Evolutionary conservation across 92 coral and sea anemone species (phyloP), one percentile per base, ranked within the genome.

Genomic region (Epizoanthus fatuus): DNA sequence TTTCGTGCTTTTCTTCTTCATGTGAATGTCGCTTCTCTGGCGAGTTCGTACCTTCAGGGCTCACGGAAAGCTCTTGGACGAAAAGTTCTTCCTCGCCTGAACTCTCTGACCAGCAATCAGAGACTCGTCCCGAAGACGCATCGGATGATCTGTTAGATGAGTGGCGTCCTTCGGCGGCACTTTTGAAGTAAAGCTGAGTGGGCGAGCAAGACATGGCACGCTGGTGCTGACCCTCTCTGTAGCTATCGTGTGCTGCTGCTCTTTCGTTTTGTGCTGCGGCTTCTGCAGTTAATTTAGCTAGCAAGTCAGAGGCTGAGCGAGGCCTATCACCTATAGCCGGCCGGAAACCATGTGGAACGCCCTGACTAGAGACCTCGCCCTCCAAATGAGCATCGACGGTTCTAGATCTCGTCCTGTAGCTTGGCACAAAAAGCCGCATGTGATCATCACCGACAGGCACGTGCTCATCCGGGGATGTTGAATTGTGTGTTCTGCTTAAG

Each of bases 51-150:
- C 16, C 45, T 44, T 42, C 57, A 39, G 82, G 42, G 19, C 45
- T 47, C 82, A 37, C 17, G 20, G 14, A 39, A 60, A 77, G 69
- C 25, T 77, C 82, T 44, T 58, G 65, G 12, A 69, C 55, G 51
- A 77, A 59, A 44, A 77, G 45, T 15, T 77, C 69, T 4, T 77
- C 82, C 68, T 94, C 98, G 7, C 87, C 87, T 40, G 98, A 94
- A 63, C 98, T 90, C 72, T 87, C 95, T 17, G 98, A 94, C 74
- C 94, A 90, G 2, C 92, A 93, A 62, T 94, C 98, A 55, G 98
- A 92, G 63, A 90, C 79, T 10, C 84, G 86, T 37, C 84, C 66
- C 9, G 95, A 92, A 56, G 87, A 84, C 42, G 86, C 81, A 39
- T 94, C 96, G 64, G 95, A 94, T 4, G 88, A 90, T 32, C 84